Percentiles rank a stretch among this genome's conserved stretches.
Conservation (phyloP, 2,888 invertebrate genomes). For the Trilocha varians region DNA sequence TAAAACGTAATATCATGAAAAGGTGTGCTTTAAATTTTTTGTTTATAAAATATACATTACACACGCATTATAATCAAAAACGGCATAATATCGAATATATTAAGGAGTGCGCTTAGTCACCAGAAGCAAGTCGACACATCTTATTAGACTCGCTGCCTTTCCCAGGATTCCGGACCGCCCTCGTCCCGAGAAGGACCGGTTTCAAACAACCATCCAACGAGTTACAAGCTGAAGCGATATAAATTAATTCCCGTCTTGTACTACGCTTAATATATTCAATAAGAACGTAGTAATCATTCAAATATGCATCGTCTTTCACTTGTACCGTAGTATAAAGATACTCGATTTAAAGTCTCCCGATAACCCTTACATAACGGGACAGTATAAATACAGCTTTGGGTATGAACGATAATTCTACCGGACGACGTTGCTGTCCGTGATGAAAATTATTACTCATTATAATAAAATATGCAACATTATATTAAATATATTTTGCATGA, state of each 20-base stretch:
- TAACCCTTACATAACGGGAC: constrained; percentile 25
- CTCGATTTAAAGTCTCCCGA: constrained; percentile 12
- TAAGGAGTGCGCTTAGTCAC: constrained; percentile 25
- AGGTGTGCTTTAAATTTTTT: too few species aligned
- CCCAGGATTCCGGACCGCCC: constrained; percentile 22
- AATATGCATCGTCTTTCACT: constrained; percentile 17
- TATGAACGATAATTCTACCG: background rate
- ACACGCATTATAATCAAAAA: constrained; percentile 3
- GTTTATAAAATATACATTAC: too few species aligned
- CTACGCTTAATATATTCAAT: background rate
- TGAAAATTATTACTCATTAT: too few species aligned
- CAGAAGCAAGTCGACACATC: constrained; percentile 19
- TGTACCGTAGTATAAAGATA: constrained; percentile 15
- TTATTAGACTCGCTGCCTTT: constrained; percentile 22
- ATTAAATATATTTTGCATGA: too few species aligned
- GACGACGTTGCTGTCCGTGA: background rate
- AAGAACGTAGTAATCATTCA: background rate
- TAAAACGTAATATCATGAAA: too few species aligned
- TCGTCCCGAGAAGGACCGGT: constrained; percentile 27
- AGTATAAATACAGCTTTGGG: constrained; percentile 21
- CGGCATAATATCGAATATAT: constrained; percentile 13
- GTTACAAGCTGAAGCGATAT: background rate
- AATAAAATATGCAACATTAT: too few species aligned
- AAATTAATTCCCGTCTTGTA: constrained; percentile 3
- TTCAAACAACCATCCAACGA: constrained; percentile 20